Evolutionary conservation across 2,888 invertebrate genomes (phyloP).

Genomic region (Apodemia mormo): DNA sequence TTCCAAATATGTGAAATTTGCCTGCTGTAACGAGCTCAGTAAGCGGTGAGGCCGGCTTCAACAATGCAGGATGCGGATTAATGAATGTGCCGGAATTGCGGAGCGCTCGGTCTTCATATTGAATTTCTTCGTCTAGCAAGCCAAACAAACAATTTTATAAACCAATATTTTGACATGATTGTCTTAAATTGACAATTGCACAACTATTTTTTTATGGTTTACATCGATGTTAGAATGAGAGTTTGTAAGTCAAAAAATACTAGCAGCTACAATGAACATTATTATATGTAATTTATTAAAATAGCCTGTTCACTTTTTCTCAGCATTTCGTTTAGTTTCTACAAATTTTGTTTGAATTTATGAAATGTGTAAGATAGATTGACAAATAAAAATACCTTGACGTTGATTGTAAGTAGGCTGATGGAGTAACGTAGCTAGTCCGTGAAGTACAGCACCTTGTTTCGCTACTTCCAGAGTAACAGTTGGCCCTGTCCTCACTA

Average conservation of each 20-base stretch:
- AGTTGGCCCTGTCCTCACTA: conserved; percentile 95
- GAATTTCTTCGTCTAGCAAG: conserved; percentile 51
- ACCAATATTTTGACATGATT: conserved; percentile 1
- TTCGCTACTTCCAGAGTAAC: conserved; percentile 98
- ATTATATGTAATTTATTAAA: too few relatives aligned
- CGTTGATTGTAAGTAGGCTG: conserved; percentile 85
- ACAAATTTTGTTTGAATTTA: background rate
- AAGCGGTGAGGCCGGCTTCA: conserved; percentile 64
- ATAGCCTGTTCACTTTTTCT: too few relatives aligned
- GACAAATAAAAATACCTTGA: conserved; percentile 48
- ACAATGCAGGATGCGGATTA: conserved; percentile 70
- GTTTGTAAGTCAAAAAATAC: background rate
- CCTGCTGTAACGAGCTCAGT: conserved; percentile 77
- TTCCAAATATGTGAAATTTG: conserved; percentile 43
- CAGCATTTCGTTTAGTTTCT: too few relatives aligned
- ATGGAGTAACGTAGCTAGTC: conserved; percentile 94
- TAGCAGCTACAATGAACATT: background rate
- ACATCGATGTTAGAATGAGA: background rate
- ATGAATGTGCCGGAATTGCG: conserved; percentile 75
- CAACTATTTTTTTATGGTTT: too few relatives aligned
- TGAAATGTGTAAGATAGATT: background rate
- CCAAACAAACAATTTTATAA: conserved; percentile 18
- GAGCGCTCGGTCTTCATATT: conserved; percentile 60
- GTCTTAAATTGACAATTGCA: background rate
- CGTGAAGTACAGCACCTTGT: conserved; percentile 98